Evolutionary conservation across 2,797 vertebrate species (phyloP), one percentile per base, ranked within the genome.

Genomic region (Betta splendens): DNA sequence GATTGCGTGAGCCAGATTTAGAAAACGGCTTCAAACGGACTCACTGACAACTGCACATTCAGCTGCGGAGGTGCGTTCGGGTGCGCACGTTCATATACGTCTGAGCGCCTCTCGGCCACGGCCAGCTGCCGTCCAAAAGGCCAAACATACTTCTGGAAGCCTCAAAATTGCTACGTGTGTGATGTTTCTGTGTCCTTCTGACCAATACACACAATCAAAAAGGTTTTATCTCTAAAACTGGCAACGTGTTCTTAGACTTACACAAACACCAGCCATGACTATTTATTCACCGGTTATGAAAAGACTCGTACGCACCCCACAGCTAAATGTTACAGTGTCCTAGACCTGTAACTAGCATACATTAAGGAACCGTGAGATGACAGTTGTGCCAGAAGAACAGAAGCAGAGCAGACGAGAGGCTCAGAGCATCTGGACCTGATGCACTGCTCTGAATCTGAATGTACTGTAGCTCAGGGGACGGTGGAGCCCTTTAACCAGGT

Each of bases 201-300:
- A 79, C 86, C 83, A 80, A 85, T 66, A 79, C 77, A 85, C 77
- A 83, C 84, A 86, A 86, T 87, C 83, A 87, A 72, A 85, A 76
- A 76, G 69, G 69, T 77, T 86, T 85, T 70, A 73, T 71, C 72
- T 64, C 85, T 87, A 81, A 79, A 89, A 82, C 46, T 67, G 75
- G 80, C 71, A 82, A 52, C 74, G 69, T 71, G 64, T 75, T 80
- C 69, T 82, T 81, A 80, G 49, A 74, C 60, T 39, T 70, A 74
- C 47, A 79, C 69, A 83, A 85, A 87, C 31, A 85, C 58, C 69
- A 69, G 51, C 29, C 39, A 25, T 11, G 64, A 68, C 81, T 79
- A 73, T 84, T 75, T 82, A 77, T 79, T 77, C 80, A 71, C 66
- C 68, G 36, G 51, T 74, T 79, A 79, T 79, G 59, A 80, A 85